Conservation (phyloP, 2,113 vertebrate species). For the Entomyzon cyanotis region DNA sequence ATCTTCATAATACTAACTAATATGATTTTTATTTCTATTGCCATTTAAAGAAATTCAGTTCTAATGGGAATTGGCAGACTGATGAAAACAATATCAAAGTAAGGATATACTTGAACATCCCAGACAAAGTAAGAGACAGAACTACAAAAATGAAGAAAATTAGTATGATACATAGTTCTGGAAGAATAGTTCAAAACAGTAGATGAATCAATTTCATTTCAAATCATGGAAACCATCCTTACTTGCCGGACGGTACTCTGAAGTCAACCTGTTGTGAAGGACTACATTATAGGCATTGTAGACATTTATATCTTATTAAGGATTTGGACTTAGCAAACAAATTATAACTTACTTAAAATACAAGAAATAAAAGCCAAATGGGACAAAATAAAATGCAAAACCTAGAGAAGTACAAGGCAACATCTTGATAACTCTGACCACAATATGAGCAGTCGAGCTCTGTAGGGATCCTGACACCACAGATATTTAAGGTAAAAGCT, state of each 20-base stretch:
- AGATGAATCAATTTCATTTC: not conserved
- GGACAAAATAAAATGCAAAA: not conserved
- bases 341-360: not conserved
- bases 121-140: not conserved
- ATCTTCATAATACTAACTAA: not conserved
- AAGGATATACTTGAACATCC: not conserved
- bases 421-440: not conserved
- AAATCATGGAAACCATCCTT: not conserved
- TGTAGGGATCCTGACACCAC: not conserved
- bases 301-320: not conserved
- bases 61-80: not conserved
- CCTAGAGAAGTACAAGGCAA: not conserved
- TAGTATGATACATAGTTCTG: not conserved
- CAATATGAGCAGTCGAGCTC: not conserved
- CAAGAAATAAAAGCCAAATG: not conserved
- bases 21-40: not conserved
- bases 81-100: not conserved
- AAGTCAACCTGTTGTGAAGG: not conserved
- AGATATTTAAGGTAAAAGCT: not conserved
- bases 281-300: not conserved
- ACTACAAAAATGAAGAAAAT: not conserved
- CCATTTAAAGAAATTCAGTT: not conserved
- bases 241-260: not conserved
- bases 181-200: not conserved
- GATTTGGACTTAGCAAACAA: not conserved